Percentiles rank a stretch among this genome's conserved stretches.
Conservation (phyloP, 1,140 invertebrate species). For the Diabrotica virgifera region DNA sequence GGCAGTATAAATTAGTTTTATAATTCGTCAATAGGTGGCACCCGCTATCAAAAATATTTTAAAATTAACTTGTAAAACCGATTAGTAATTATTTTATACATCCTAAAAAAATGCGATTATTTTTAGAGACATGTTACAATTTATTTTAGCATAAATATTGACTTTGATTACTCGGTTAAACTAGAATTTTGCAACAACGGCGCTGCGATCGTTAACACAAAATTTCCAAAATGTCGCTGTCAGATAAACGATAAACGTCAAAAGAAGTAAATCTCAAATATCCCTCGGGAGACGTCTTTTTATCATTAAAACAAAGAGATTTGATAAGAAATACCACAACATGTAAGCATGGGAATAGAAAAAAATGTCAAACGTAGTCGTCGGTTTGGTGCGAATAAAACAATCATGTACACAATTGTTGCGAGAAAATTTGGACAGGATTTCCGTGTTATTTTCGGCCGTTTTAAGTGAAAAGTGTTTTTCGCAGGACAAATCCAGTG, state of each 20-base stretch:
- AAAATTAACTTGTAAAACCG: too few relatives aligned
- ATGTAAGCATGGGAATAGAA: constrained; percentile 43
- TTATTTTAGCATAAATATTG: too few relatives aligned
- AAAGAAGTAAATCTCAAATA: constrained; percentile 5
- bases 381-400: constrained; percentile 44
- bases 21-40: too few relatives aligned
- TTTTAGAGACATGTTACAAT: too few relatives aligned
- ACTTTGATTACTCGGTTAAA: too few relatives aligned
- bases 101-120: too few relatives aligned
- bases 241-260: constrained; percentile 11
- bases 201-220: constrained; percentile 4
- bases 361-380: constrained; percentile 40
- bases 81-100: too few relatives aligned
- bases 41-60: too few relatives aligned
- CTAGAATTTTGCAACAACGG: neutral
- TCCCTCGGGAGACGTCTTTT: neutral
- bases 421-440: constrained; percentile 42
- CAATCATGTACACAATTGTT: constrained; percentile 41
- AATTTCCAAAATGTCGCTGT: constrained; percentile 16
- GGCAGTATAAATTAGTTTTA: too few relatives aligned
- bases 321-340: constrained; percentile 17
- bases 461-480: constrained; percentile 38
- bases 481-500: constrained; percentile 23
- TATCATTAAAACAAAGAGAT: neutral
- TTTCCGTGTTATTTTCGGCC: constrained; percentile 45